Conservation (phyloP, 2,113 vertebrate species). For the Oncorhynchus clarkii region DNA sequence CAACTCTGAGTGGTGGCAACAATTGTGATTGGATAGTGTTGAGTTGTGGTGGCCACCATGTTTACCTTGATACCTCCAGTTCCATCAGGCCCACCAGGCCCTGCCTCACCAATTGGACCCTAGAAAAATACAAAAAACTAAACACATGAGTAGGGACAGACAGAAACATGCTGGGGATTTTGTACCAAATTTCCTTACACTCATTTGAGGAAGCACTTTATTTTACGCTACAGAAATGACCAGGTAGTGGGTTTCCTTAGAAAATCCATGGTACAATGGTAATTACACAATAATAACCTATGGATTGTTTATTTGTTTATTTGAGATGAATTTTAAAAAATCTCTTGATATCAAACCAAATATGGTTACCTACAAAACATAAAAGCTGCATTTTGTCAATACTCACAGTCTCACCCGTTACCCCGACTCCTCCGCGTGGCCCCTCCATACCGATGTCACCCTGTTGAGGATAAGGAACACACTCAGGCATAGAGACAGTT, state of each 20-base stretch:
- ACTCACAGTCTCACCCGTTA: conserved; percentile 63
- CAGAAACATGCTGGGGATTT: not conserved
- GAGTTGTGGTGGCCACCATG: not conserved
- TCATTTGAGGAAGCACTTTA: not conserved
- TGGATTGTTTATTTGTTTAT: not conserved
- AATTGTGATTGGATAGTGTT: not conserved
- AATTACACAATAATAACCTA: too few relatives aligned
- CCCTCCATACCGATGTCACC: conserved; percentile 64
- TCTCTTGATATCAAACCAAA: not conserved
- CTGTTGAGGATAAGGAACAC: conserved; percentile 35
- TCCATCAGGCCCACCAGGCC: conserved; percentile 54
- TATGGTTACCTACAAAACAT: not conserved
- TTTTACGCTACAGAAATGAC: not conserved
- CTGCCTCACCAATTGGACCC: conserved; percentile 55
- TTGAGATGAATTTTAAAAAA: not conserved
- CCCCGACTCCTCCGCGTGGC: conserved; percentile 64
- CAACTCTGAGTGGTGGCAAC: too few relatives aligned
- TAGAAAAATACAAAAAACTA: conserved; percentile 41
- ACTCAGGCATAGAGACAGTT: not conserved
- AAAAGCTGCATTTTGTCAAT: not conserved
- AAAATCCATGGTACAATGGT: not conserved
- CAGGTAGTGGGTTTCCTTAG: not conserved
- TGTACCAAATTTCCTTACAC: too few relatives aligned
- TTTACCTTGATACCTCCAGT: conserved; percentile 67
- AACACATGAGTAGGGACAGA: not conserved